phyloP scores from a whole-genome alignment of 2,797 vertebrate genomes.

The Halcyon smyrnensis region DNA sequence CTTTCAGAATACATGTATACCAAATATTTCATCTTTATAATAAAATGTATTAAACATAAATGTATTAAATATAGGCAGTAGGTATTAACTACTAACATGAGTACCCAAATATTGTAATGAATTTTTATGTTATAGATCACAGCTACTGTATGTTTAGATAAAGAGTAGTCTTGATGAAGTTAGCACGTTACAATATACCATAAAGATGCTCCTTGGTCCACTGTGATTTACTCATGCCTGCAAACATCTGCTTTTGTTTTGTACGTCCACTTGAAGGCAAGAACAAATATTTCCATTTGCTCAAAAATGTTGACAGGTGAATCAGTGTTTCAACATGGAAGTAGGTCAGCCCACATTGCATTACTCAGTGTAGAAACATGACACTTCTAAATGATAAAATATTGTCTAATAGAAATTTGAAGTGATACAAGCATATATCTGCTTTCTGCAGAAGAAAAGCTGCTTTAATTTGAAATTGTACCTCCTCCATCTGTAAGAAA shows the following conservation, averaged over 20 bases:
- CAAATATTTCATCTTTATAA: not conserved
- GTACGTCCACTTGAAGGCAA: constrained; percentile 18
- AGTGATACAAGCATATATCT: not conserved
- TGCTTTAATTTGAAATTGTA: not conserved
- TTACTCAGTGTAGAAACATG: constrained; percentile 30
- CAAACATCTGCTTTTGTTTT: constrained; percentile 15
- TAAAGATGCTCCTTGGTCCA: not conserved
- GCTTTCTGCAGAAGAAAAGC: not conserved
- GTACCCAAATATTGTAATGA: accelerated
- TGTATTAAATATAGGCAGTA: not conserved
- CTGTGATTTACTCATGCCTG: not conserved
- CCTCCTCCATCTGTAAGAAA: not conserved
- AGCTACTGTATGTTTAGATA: not conserved
- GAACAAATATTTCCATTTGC: constrained; percentile 47
- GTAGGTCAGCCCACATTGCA: not conserved
- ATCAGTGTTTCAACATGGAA: constrained; percentile 14
- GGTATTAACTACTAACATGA: not conserved
- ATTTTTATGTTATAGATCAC: not conserved
- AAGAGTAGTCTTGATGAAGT: not conserved
- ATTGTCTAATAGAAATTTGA: not conserved
- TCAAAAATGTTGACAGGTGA: constrained; percentile 30
- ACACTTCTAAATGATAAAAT: constrained; percentile 45
- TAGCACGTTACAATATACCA: not conserved
- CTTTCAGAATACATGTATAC: not conserved
- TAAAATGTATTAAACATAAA: not conserved